Evolutionary conservation across 2,113 vertebrate genomes (phyloP), one percentile per base, ranked within the genome.

Genomic region (Numida meleagris): DNA sequence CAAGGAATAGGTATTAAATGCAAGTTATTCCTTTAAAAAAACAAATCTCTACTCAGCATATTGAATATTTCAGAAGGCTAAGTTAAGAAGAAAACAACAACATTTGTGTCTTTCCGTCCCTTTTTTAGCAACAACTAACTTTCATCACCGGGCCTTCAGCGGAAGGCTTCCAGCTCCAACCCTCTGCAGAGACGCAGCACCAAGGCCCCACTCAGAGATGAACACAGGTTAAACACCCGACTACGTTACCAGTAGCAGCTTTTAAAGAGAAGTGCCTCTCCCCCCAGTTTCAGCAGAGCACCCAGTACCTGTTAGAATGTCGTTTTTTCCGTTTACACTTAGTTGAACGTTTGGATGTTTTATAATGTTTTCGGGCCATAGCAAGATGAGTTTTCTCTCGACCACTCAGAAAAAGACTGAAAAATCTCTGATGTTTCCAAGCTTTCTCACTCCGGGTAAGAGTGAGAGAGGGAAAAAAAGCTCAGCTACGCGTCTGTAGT

Each of bases 401-500:
- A 19, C 13, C 31, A 36, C 21, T 46, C 40, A 55, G 63, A 70
- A 53, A 45, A 23, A 57, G 57, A 42, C 2, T 3, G 11, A 50
- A 33, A 66, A 58, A 29, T 29, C 9, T 19, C n/a, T 38, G 21
- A 33, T 12, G 9, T 53, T 27, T 53, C 3, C 5, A 15, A 53
- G 14, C 10, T 53, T 31, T 53, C 27, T 53, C 51, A 53, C 51
- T 31, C 51, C 27, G 8, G 27, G 14, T 29, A 53, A 31, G 27
- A 53, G 27, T 9, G 9, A 53, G 25, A n/a, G n/a, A n/a, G 15
- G 27, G 51, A 6, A 53, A 31, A 16, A 31, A 53, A 18, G 25
- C 34, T 43, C 13, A 42, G 57, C 65, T 36, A 42, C 11, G 16
- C 21, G 7, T 21, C 29, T 42, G 10, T 1, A 0, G 21, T 0